Base-by-base conservation (phyloP, 1,140 invertebrate genomes). In the Heliconius congener region DNA sequence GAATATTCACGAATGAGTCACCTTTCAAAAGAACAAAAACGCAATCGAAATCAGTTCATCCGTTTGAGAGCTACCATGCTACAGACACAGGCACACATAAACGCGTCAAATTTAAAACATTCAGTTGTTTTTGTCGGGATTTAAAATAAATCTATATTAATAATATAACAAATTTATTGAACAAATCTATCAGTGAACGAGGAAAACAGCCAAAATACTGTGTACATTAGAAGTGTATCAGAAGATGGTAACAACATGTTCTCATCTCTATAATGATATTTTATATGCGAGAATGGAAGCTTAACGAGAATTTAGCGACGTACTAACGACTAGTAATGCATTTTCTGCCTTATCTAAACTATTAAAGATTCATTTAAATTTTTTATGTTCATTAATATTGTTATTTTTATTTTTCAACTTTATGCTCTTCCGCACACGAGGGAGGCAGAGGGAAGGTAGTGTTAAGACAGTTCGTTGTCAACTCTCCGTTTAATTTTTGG, bases 241-340 rank as follows among this genome's bases (percentile, higher is more conserved):
- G 74, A 78, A 73, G 80, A 73, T 73, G 34, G 71, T 73, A 76
- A 76, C 74, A 76, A 74, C 77, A 73, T 76, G 4, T 77, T 76
- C 77, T 66, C 76, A 71, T 16, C 42, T 46, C 42, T 16, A 46
- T 81, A 81, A 77, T 77, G 75, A 81, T 73, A 78, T 78, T 81
- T 81, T 76, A 73, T 46, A 52, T 73, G 72, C 73, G 50, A 72
- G 66, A 78, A 76, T 16, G 50, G 50, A 52, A 52, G 50, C 50
- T 57, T 57, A 57, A 57, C 55, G 60, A 66, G 60, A 27, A 66
- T 66, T 66, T 30, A 66, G 60, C 60, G 60, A 66, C 60, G 60
- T 30, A 66, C 60, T 66, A 66, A 66, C 27, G 60, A 66, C 60
- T 66, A 66, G 23, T 66, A 66, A 66, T 66, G 60, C 60, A 30